phyloP scores from a whole-genome alignment of 2,888 invertebrate genomes.

The Bhutanitis thaidina region DNA sequence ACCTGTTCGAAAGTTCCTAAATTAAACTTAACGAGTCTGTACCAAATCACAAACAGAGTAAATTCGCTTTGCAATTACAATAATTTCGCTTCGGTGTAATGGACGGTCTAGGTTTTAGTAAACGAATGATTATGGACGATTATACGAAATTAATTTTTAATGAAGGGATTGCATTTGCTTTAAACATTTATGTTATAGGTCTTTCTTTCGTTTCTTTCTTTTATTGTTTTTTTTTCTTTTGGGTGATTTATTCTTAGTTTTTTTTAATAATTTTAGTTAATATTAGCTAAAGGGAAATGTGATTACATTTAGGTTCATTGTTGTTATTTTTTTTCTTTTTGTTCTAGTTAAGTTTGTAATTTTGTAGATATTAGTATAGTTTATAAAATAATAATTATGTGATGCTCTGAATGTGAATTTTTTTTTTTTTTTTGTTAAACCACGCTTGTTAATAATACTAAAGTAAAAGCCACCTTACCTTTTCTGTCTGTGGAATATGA shows the following conservation, averaged over 20 bases:
- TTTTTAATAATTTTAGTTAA: constrained; percentile 1
- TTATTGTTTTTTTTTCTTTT: constrained; percentile 17
- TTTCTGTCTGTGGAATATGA: not conserved
- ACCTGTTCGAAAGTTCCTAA: too few species aligned
- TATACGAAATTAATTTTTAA: constrained; percentile 7
- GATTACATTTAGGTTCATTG: constrained; percentile 33
- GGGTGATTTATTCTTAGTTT: constrained; percentile 5
- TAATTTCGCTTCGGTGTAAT: constrained; percentile 13
- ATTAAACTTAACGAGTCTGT: too few species aligned
- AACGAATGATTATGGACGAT: constrained; percentile 8
- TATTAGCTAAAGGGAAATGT: constrained; percentile 22
- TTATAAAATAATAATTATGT: constrained; percentile 30
- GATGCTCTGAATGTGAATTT: constrained; percentile 32
- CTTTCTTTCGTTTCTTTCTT: constrained; percentile 2
- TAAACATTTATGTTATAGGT: constrained; percentile 5
- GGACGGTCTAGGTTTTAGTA: constrained; percentile 11
- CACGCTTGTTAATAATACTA: not conserved
- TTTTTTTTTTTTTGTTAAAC: constrained; percentile 18
- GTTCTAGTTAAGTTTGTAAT: constrained; percentile 59
- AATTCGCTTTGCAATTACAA: not conserved
- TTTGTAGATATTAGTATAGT: constrained; percentile 38
- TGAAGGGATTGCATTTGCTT: constrained; percentile 1
- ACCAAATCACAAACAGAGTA: too few species aligned
- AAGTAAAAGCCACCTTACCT: not conserved
- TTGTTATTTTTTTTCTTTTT: constrained; percentile 40